These are phyloP conservation scores for Melanotaenia parkinsoni DNA, from an alignment of 2,797 vertebrate species.

Conservation along the genomic window DNA sequence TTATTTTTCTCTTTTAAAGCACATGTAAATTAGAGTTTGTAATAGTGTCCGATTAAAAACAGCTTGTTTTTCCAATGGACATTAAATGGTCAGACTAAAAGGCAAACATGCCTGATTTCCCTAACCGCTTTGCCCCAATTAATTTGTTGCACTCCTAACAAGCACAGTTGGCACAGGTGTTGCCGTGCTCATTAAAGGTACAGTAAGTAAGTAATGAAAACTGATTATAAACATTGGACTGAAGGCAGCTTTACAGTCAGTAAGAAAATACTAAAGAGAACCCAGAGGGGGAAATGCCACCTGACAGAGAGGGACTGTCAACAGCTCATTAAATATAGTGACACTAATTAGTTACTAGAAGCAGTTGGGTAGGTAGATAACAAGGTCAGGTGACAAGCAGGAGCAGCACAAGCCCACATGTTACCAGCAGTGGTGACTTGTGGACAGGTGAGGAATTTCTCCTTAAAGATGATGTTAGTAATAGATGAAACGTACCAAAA, in stretches of 20 bases:
- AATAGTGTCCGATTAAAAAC: not conserved
- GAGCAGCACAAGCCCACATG: conserved; percentile 2
- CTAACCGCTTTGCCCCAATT: conserved; percentile 5
- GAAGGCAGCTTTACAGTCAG: conserved; percentile 6
- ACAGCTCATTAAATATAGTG: conserved; percentile 25
- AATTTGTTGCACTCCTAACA: conserved; percentile 1
- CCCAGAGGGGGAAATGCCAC: not conserved
- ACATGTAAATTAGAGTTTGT: not conserved
- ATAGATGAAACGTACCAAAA: not conserved
- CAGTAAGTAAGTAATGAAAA: conserved; percentile 15
- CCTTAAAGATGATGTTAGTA: not conserved
- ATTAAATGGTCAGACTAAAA: not conserved
- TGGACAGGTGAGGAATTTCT: conserved; percentile 11
- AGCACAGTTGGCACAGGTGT: conserved; percentile 12
- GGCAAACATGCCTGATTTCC: conserved; percentile 10
- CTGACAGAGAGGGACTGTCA: conserved; percentile 13
- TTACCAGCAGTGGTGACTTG: conserved; percentile 6
- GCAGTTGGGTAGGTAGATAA: conserved; percentile 18
- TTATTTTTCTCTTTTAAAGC: not conserved
- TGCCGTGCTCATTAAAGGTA: conserved; percentile 24
- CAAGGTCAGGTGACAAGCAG: conserved; percentile 24
- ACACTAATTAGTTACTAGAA: conserved; percentile 19
- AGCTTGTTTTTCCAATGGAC: not conserved
- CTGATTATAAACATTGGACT: conserved; percentile 1
- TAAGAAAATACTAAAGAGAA: not conserved